Evolutionary conservation across 2,113 vertebrate genomes (phyloP).

Genomic region (Propithecus coquereli): DNA sequence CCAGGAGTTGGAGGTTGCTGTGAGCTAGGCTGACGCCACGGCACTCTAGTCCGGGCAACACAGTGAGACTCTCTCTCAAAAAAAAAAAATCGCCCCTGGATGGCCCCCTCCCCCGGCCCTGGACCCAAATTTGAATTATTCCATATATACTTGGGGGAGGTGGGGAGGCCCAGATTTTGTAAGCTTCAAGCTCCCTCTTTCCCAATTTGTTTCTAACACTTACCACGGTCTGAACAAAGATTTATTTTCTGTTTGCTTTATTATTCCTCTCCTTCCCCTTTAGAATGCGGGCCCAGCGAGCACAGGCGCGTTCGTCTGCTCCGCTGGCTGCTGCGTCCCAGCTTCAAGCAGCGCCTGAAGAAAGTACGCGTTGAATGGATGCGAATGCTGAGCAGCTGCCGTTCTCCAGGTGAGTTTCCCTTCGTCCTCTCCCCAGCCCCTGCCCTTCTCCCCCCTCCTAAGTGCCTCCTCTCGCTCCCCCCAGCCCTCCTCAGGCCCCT

Average conservation of each 20-base stretch:
- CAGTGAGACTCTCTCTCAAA: too few relatives aligned
- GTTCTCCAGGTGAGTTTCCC: not conserved
- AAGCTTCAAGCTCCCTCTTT: not conserved
- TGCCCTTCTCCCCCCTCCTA: accelerated
- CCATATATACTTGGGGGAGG: not conserved
- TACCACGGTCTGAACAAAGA: not conserved
- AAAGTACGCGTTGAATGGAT: not conserved
- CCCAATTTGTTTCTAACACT: not conserved
- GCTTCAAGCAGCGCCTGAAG: not conserved
- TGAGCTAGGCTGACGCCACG: too few relatives aligned
- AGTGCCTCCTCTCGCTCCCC: not conserved
- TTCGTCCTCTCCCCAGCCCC: not conserved
- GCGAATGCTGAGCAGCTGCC: not conserved
- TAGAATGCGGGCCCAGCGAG: not conserved
- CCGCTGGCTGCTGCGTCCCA: not conserved
- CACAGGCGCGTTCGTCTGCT: not conserved
- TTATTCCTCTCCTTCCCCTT: not conserved
- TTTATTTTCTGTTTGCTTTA: not conserved
- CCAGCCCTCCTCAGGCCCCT: not conserved
- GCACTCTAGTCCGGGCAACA: too few relatives aligned
- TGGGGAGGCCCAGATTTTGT: not conserved
- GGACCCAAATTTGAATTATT: not conserved
- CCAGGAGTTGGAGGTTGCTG: too few relatives aligned
- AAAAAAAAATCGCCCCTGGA: not conserved
- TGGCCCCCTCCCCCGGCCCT: not conserved